These are phyloP conservation scores for Oriolus oriolus DNA, from an alignment of 2,113 vertebrate genomes.

Conservation along the genomic window DNA sequence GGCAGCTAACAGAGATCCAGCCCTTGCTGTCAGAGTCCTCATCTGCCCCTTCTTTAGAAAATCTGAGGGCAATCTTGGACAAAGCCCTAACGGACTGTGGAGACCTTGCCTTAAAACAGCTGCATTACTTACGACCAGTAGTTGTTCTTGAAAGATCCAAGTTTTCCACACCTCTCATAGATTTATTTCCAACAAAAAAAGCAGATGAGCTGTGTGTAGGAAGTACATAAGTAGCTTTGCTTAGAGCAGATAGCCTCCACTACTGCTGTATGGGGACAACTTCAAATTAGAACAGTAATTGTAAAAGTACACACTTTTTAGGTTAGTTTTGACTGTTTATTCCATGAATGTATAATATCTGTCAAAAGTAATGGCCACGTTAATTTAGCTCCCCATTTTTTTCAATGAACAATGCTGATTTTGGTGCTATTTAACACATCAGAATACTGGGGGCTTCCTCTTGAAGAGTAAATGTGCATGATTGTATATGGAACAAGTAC, in stretches of 20 bases:
- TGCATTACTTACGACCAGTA: slow-evolving; percentile 95
- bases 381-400: slow-evolving; percentile 73
- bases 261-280: slow-evolving; percentile 69
- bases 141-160: slow-evolving; percentile 94
- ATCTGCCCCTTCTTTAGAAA: slow-evolving; percentile 82
- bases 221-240: slow-evolving; percentile 78
- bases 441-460: slow-evolving; percentile 77
- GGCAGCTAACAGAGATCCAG: slow-evolving; percentile 74
- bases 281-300: slow-evolving; percentile 74
- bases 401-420: slow-evolving; percentile 71
- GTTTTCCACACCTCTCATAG: slow-evolving; percentile 81
- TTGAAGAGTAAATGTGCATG: slow-evolving; percentile 81
- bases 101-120: slow-evolving; percentile 97
- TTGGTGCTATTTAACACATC: slow-evolving; percentile 85
- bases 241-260: slow-evolving; percentile 68
- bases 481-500: slow-evolving; percentile 80
- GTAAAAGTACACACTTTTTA: slow-evolving; percentile 61
- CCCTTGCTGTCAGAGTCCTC: slow-evolving; percentile 79
- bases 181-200: slow-evolving; percentile 88
- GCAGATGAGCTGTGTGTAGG: slow-evolving; percentile 86
- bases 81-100: slow-evolving; percentile 93
- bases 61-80: slow-evolving; percentile 91
- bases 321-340: slow-evolving; percentile 78
- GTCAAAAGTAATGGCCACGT: slow-evolving; percentile 75
- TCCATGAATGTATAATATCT: slow-evolving; percentile 82